Conservation (phyloP, 2,113 vertebrate species). For the Peromyscus californicus region DNA sequence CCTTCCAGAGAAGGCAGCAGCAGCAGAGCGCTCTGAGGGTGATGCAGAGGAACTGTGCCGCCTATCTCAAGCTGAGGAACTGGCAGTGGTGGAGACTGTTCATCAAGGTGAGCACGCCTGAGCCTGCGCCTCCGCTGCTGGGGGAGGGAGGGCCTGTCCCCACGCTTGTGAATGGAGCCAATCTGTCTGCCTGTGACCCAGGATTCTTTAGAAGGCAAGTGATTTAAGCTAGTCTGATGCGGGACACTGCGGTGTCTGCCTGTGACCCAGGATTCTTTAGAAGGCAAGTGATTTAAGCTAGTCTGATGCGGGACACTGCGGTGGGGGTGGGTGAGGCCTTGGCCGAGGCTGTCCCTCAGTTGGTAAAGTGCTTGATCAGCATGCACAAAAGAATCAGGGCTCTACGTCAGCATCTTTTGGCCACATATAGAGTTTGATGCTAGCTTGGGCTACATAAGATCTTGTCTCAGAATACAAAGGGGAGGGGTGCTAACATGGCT, state of each 20-base stretch:
- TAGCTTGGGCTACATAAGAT: background rate
- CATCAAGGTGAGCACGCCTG: conserved; percentile 89
- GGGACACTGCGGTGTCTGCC: background rate
- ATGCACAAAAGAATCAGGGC: background rate
- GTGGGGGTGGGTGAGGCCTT: background rate
- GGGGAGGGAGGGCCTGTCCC: background rate
- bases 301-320: background rate
- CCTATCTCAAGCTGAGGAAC: conserved; percentile 95
- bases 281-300: background rate
- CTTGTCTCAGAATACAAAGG: background rate
- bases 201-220: background rate
- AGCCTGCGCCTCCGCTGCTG: background rate
- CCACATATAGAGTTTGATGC: no score
- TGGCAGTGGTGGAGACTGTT: conserved; percentile 98
- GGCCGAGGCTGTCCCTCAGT: no score
- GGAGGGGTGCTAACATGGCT: background rate
- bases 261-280: background rate
- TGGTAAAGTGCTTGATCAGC: background rate
- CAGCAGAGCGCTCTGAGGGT: conserved; percentile 94
- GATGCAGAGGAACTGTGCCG: conserved; percentile 95
- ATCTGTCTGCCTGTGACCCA: background rate
- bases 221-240: background rate
- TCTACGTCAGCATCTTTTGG: background rate
- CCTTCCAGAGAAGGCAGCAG: conserved; percentile 93
- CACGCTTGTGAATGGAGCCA: background rate